Evolutionary conservation across 2,888 invertebrate species (phyloP), one percentile per base, ranked within the genome.

Genomic region (Orchestes rusci): DNA sequence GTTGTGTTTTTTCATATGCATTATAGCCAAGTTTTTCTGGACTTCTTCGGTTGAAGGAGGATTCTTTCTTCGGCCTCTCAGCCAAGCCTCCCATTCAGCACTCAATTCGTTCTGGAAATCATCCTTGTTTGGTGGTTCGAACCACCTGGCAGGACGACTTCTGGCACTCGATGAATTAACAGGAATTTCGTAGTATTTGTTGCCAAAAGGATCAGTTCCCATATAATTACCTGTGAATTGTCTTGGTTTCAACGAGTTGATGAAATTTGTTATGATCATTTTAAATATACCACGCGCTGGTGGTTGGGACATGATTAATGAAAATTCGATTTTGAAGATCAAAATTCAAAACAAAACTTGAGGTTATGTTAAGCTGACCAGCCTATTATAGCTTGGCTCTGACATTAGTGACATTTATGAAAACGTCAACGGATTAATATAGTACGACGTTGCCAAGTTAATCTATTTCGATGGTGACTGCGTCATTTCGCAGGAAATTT

Each of bases 11-110:
- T 88, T 90, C 64, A 77, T 65, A 56, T 82, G 67, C 64, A 85
- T 82, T 29, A 87, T 71, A 12, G 80, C 77, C 31, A 81, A 63
- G 68, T 87, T 91, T 55, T 69, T 72, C 7, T 75, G 69, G 5
- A 90, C 70, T 68, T 91, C 90, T 50, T 84, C 82, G 48, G 73
- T 75, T 0, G 78, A 74, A 1, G 91, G 91, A 31, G 87, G 81
- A 0, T 77, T 73, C 2, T 56, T 59, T 55, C 80, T 64, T 43
- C 68, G 56, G 4, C 56, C 60, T 52, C 91, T 72, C 34, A 92
- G 68, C 91, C 91, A 92, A 4, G 90, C 73, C 62, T 89, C 87
- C 92, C 92, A 92, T 68, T 91, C 91, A 1, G 85, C 77, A 1
- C 91, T 86, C 56, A 87, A 61, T 58, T 86, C 84, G 60, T 82